Evolutionary conservation across 2,888 invertebrate genomes (phyloP), one percentile per base, ranked within the genome.

Genomic region (Argyresthia goedartella): DNA sequence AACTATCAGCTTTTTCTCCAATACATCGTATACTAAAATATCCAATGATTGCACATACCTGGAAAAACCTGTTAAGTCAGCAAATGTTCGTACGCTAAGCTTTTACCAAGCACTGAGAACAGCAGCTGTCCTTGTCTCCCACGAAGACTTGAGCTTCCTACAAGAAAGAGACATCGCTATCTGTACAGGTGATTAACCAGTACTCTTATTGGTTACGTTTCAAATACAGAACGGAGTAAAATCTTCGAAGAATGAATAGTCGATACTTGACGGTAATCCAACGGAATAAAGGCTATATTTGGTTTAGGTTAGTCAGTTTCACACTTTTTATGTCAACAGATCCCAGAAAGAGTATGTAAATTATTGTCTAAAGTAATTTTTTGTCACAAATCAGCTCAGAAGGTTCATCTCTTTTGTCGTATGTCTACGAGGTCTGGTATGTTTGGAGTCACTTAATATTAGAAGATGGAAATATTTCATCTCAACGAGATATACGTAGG

Each of bases 11-110:
- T 25, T 25, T 25, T 25, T 25, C 6, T 6, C 6, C 25, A 25
- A 25, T n/a, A n/a, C n/a, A n/a, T n/a, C n/a, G n/a, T n/a, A 25
- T 25, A 6, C 25, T 4, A 25, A 25, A 25, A 25, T 25, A 25
- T 25, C 6, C 25, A 25, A 25, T 25, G 25, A 6, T 25, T 25
- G 25, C 3, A 25, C 25, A 67, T 65, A 58, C 56, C 77, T 73
- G 68, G 51, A 54, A 63, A 73, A 81, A 85, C 81, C 78, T 77
- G 82, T 84, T 81, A 75, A 81, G 75, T 81, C 79, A 76, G 77
- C 74, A 71, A 74, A 75, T 72, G 74, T 71, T 71, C 74, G 72
- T 68, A 66, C 61, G 64, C 69, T 73, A 66, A 68, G 60, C 61
- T 63, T 62, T 56, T 53, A 55, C 56, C 55, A 58, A 58, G 52